Evolutionary conservation across 2,113 vertebrate genomes (phyloP).

Genomic region (Eptesicus fuscus): DNA sequence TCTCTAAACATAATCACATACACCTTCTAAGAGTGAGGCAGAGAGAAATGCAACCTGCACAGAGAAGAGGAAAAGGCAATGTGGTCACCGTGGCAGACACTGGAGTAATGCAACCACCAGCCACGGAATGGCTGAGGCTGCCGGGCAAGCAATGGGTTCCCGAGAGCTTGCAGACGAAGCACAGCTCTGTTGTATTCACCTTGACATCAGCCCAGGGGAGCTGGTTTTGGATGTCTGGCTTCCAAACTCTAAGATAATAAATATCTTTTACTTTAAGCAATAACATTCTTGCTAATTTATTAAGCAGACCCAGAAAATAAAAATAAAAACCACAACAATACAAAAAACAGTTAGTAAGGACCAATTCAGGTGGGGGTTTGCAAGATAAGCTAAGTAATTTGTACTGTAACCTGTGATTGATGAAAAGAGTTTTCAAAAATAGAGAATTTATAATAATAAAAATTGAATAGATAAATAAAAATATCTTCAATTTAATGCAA

Average conservation of each 20-base stretch:
- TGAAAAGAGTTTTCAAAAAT: neutral
- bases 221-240: neutral
- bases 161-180: neutral
- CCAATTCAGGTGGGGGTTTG: neutral
- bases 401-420: neutral
- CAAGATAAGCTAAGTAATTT: neutral
- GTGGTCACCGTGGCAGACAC: neutral
- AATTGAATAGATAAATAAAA: neutral
- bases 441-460: neutral
- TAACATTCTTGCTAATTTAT: neutral
- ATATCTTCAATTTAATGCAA: neutral
- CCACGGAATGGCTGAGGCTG: neutral
- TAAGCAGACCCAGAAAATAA: neutral
- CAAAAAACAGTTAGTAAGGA: neutral
- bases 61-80: neutral
- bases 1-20: neutral
- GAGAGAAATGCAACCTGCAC: neutral
- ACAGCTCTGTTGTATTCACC: neutral
- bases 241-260: neutral
- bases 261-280: neutral
- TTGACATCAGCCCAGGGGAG: neutral
- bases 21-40: neutral
- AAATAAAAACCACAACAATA: no score
- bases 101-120: neutral
- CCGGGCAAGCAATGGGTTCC: neutral